Conservation (phyloP, 2,888 invertebrate genomes). For the Philonicus albiceps region DNA sequence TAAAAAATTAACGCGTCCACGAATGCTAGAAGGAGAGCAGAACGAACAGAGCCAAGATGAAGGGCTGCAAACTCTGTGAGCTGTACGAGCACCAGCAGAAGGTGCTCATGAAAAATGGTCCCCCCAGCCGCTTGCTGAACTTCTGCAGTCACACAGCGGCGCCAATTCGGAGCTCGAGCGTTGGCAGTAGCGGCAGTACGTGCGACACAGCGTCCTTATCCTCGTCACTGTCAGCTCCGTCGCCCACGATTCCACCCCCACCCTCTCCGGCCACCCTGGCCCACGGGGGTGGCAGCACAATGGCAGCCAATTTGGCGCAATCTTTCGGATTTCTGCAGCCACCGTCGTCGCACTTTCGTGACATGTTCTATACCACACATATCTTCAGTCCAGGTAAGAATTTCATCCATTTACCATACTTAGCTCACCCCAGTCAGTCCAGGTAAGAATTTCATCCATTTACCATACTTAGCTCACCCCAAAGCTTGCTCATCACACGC, state of each 20-base stretch:
- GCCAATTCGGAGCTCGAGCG: constrained; percentile 57
- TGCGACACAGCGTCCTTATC: constrained; percentile 59
- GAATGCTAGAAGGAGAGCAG: constrained; percentile 43
- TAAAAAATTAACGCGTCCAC: constrained; percentile 6
- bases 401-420: neutral
- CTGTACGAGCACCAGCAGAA: constrained; percentile 49
- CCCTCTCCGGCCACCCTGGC: constrained; percentile 48
- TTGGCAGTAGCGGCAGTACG: constrained; percentile 59
- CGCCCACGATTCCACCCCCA: constrained; percentile 48
- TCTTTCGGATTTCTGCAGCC: constrained; percentile 65
- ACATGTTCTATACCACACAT: constrained; percentile 72
- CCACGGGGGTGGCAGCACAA: constrained; percentile 53
- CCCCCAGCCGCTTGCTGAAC: constrained; percentile 30
- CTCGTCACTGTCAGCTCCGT: constrained; percentile 54
- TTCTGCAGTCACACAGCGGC: constrained; percentile 41
- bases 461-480: neutral
- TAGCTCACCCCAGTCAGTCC: constrained; percentile 64
- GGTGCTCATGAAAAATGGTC: constrained; percentile 17
- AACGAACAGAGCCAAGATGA: constrained; percentile 51
- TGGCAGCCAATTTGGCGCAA: constrained; percentile 62
- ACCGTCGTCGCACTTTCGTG: constrained; percentile 65
- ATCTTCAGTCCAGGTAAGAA: constrained; percentile 69
- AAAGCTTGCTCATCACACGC: neutral
- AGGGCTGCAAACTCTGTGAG: constrained; percentile 52
- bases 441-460: constrained; percentile 63